These are phyloP conservation scores for Naja naja DNA, from an alignment of 2,113 vertebrate species.

Conservation along the genomic window DNA sequence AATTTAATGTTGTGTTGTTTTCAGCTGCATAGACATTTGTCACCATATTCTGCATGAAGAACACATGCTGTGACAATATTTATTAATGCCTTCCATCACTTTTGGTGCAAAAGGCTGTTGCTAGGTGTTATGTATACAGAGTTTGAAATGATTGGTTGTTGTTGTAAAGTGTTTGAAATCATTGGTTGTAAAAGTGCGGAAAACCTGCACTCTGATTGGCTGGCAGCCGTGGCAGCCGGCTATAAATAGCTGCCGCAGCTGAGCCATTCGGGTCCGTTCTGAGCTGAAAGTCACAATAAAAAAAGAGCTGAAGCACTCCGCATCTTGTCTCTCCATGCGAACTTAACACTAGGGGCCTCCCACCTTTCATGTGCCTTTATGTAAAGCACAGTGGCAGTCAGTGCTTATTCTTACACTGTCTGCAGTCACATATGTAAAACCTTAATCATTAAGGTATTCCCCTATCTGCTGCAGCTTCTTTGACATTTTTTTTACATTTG, in stretches of 20 bases:
- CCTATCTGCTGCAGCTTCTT: slow-evolving; percentile 39
- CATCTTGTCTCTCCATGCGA: too few relatives aligned
- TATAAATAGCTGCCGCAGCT: too few relatives aligned
- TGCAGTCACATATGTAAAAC: slow-evolving; percentile 50
- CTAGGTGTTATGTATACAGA: too few relatives aligned
- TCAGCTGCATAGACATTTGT: slow-evolving; percentile 55
- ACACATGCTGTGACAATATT: slow-evolving; percentile 52
- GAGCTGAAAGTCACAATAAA: too few relatives aligned
- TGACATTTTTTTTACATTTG: slow-evolving; percentile 37
- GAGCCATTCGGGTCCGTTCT: too few relatives aligned
- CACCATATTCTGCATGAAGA: slow-evolving; percentile 57
- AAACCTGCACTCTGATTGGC: too few relatives aligned
- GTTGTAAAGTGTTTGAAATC: too few relatives aligned
- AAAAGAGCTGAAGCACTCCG: too few relatives aligned
- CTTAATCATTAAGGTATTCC: slow-evolving; percentile 35
- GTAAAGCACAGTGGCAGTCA: slow-evolving; percentile 45
- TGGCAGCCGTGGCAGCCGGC: too few relatives aligned
- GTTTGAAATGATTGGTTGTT: too few relatives aligned
- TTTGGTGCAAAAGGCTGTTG: slow-evolving; percentile 6
- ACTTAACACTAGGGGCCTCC: slow-evolving; percentile 13
- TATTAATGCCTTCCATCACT: slow-evolving; percentile 49
- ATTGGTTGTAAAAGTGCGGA: too few relatives aligned
- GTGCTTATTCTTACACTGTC: slow-evolving; percentile 28
- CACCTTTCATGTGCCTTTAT: slow-evolving; percentile 36
- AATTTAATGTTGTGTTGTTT: slow-evolving; percentile 43